These are phyloP conservation scores for Apotomis turbidana DNA, from an alignment of 2,888 invertebrate species.

Conservation along the genomic window DNA sequence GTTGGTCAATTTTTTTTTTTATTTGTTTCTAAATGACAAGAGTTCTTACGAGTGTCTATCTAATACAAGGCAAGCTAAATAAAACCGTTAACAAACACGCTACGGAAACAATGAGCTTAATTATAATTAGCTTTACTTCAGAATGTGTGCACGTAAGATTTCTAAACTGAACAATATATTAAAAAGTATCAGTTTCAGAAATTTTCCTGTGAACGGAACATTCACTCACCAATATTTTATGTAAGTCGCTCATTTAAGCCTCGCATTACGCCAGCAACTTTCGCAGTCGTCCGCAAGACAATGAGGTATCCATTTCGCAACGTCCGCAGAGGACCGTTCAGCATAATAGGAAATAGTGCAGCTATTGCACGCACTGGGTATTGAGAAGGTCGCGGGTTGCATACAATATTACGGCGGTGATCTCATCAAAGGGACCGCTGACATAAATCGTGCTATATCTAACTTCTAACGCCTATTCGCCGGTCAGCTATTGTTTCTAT, in stretches of 20 bases:
- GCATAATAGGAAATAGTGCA: conserved; percentile 81
- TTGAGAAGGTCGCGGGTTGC: conserved; percentile 76
- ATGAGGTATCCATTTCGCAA: conserved; percentile 77
- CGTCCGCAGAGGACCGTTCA: conserved; percentile 65
- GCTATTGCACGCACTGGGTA: conserved; percentile 74
- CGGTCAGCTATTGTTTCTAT: conserved; percentile 83
- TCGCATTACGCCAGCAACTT: conserved; percentile 59
- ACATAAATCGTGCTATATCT: conserved; percentile 80
- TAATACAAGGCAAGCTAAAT: too few relatives aligned
- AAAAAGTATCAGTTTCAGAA: neutral
- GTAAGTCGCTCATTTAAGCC: conserved; percentile 34
- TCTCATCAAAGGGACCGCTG: conserved; percentile 83
- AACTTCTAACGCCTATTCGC: conserved; percentile 82
- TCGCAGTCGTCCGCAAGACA: conserved; percentile 67
- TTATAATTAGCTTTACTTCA: too few relatives aligned
- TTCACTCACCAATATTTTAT: conserved; percentile 32
- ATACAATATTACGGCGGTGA: conserved; percentile 79
- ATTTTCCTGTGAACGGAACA: conserved; percentile 30
- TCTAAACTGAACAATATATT: neutral
- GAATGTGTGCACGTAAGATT: too few relatives aligned
- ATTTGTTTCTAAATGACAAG: too few relatives aligned
- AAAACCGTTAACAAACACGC: too few relatives aligned
- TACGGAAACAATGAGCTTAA: too few relatives aligned
- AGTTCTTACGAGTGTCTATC: too few relatives aligned
- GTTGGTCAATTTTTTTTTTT: too few relatives aligned